These are phyloP conservation scores for Lagodon rhomboides DNA, from an alignment of 2,797 vertebrate genomes.

Conservation along the genomic window DNA sequence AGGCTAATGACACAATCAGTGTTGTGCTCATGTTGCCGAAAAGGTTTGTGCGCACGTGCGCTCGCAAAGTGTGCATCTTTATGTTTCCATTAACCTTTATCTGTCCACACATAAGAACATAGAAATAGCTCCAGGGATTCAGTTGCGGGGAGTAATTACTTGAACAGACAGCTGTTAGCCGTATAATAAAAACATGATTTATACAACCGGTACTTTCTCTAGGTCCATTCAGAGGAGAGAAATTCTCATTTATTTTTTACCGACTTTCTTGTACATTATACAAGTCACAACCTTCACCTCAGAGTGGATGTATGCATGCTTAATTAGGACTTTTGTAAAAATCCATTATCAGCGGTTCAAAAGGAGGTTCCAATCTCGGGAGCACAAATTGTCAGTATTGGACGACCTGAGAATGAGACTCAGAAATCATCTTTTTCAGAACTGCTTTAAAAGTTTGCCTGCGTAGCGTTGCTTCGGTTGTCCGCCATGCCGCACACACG, in stretches of 20 bases:
- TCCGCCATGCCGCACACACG: too few relatives aligned
- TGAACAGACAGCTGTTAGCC: constrained; percentile 2
- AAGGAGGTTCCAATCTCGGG: not conserved
- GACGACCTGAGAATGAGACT: too few relatives aligned
- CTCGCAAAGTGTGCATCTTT: constrained; percentile 32
- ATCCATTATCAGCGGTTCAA: not conserved
- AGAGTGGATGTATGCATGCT: not conserved
- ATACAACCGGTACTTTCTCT: not conserved
- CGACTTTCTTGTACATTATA: not conserved
- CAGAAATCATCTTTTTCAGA: too few relatives aligned
- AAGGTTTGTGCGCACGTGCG: constrained; percentile 39
- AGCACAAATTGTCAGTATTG: too few relatives aligned
- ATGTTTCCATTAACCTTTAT: constrained; percentile 52
- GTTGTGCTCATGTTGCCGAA: constrained; percentile 31
- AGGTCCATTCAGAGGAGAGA: constrained; percentile 1
- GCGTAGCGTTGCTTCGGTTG: too few relatives aligned
- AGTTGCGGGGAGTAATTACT: constrained; percentile 5
- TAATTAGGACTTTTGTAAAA: constrained; percentile 8
- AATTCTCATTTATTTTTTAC: not conserved
- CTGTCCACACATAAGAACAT: constrained; percentile 1
- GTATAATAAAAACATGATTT: not conserved
- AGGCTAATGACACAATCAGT: constrained; percentile 57
- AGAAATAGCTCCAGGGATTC: constrained; percentile 31
- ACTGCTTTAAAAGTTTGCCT: too few relatives aligned
- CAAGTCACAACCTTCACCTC: not conserved